Conservation (phyloP, 2,797 vertebrate genomes). For the Helicolenus hilgendorfi region DNA sequence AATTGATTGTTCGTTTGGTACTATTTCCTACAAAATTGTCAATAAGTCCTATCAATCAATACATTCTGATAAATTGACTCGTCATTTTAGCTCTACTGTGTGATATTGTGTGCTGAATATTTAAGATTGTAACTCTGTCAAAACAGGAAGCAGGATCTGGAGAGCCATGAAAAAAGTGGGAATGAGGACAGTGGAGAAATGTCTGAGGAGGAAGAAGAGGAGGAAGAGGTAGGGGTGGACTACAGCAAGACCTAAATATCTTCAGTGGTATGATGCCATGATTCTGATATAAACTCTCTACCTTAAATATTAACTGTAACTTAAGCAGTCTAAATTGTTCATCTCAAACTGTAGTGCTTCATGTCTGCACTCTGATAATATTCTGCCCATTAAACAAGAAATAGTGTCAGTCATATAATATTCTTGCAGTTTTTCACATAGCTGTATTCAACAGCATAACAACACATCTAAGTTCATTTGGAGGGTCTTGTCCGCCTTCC, state of each 20-base stretch:
- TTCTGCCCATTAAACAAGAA: background rate
- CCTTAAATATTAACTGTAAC: background rate
- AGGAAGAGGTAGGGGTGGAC: slow-evolving; percentile 77
- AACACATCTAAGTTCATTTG: background rate
- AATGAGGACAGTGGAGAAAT: slow-evolving; percentile 98
- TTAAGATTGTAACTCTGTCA: background rate
- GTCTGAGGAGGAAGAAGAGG: slow-evolving; percentile 89
- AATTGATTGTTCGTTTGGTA: background rate
- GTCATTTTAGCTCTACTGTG: background rate
- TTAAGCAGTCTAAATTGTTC: background rate
- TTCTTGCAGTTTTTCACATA: background rate
- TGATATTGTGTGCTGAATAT: background rate
- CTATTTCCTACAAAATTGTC: background rate
- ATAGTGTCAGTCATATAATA: background rate
- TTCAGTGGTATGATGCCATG: slow-evolving; percentile 45
- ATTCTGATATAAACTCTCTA: slow-evolving; percentile 7
- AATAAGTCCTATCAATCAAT: background rate
- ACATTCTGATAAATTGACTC: background rate
- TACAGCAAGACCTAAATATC: slow-evolving; percentile 33
- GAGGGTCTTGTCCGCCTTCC: background rate
- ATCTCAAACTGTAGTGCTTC: background rate
- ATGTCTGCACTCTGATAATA: background rate
- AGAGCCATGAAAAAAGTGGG: slow-evolving; percentile 93
- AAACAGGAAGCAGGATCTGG: slow-evolving; percentile 93
- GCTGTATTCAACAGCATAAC: background rate